Evolutionary conservation across 2,888 invertebrate genomes (phyloP).

Genomic region (Brassicogethes aeneus): DNA sequence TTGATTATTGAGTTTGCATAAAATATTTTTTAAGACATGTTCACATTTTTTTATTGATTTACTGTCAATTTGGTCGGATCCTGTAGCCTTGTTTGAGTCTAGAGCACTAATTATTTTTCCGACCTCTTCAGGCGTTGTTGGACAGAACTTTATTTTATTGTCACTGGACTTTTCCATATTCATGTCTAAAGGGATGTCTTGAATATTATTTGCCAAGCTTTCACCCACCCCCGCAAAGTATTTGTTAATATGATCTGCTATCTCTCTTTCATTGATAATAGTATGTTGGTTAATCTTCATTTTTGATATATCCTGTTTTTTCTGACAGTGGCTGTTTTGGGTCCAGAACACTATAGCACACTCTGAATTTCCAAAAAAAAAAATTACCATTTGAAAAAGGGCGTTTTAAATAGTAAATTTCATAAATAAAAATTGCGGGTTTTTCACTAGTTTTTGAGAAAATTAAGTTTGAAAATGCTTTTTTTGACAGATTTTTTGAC

Average conservation of each 20-base stretch:
- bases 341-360: too few relatives aligned
- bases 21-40: neutral
- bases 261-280: neutral
- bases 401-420: too few relatives aligned
- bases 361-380: too few relatives aligned
- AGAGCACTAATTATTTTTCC: too few relatives aligned
- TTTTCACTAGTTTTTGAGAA: too few relatives aligned
- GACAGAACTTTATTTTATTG: neutral
- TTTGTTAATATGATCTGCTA: neutral
- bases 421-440: too few relatives aligned
- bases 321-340: neutral
- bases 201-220: neutral
- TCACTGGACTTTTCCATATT: neutral
- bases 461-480: too few relatives aligned
- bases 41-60: slow-evolving; percentile 1
- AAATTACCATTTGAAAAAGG: too few relatives aligned
- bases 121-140: too few relatives aligned
- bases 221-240: neutral
- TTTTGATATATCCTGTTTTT: slow-evolving; percentile 1
- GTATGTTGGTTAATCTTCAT: neutral
- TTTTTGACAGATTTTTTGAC: too few relatives aligned
- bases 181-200: neutral
- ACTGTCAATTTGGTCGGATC: too few relatives aligned
- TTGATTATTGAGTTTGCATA: neutral
- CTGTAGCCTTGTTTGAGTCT: too few relatives aligned